A percentile compares a stretch with the other conserved stretches of the same genome.
phyloP scores from a whole-genome alignment of 2,888 invertebrate species.

The Hypercompe scribonia region DNA sequence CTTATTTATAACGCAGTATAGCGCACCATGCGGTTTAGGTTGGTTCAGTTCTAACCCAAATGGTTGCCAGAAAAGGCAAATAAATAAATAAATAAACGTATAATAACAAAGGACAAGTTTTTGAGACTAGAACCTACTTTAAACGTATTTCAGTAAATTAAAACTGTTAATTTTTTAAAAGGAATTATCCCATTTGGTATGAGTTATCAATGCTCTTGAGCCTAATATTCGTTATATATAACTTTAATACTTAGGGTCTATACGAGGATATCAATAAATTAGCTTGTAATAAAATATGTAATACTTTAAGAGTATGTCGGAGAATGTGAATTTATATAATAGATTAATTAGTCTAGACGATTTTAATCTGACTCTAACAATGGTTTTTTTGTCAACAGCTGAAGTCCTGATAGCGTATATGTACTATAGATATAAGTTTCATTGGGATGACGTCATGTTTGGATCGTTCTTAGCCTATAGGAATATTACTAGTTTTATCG shows the following conservation, averaged over 20 bases:
- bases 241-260: neutral
- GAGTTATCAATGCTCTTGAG: neutral
- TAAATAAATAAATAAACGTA: no score
- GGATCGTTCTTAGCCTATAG: constrained; percentile 80
- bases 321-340: neutral
- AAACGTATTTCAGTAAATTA: neutral
- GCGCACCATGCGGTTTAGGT: no score
- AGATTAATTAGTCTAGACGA: neutral
- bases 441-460: constrained; percentile 80
- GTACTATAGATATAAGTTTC: constrained; percentile 81
- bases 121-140: neutral
- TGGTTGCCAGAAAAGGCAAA: no score
- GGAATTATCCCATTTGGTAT: no score
- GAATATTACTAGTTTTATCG: constrained; percentile 77
- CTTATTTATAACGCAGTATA: no score
- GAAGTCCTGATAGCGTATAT: constrained; percentile 80
- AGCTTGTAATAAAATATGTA: neutral
- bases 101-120: no score
- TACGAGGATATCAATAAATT: neutral
- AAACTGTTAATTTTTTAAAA: no score
- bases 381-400: constrained; percentile 63
- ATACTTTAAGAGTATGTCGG: neutral
- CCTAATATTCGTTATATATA: neutral
- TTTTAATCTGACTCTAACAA: neutral
- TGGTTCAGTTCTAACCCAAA: no score